phyloP scores from a whole-genome alignment of 2,888 invertebrate genomes.

The Drosophila leonis region DNA sequence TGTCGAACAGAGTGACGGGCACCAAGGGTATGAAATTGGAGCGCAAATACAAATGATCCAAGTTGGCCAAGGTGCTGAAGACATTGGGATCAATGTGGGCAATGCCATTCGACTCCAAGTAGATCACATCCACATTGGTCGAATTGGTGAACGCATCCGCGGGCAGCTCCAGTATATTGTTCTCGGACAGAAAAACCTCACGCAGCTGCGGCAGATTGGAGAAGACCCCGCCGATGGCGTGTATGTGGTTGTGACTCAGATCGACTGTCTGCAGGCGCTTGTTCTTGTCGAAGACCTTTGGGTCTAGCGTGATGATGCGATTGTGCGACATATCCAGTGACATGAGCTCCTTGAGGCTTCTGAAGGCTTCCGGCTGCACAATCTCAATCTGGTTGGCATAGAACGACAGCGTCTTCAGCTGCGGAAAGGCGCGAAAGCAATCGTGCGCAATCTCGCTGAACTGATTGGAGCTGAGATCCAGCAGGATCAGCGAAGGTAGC shows the following conservation, averaged over 20 bases:
- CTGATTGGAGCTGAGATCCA: conserved; percentile 95
- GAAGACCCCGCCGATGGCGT: conserved; percentile 93
- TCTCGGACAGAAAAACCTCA: conserved; percentile 94
- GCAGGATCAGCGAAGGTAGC: conserved; percentile 90
- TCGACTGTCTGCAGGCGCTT: conserved; percentile 93
- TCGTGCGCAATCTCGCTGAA: conserved; percentile 91
- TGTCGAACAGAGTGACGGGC: conserved; percentile 91
- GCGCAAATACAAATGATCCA: conserved; percentile 94
- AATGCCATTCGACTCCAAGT: conserved; percentile 94
- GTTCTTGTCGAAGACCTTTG: conserved; percentile 91
- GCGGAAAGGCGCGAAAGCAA: conserved; percentile 92
- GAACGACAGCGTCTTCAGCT: conserved; percentile 91
- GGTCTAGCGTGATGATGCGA: conserved; percentile 91
- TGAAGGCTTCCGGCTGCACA: conserved; percentile 92
- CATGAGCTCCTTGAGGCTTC: conserved; percentile 90
- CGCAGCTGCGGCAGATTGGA: conserved; percentile 91
- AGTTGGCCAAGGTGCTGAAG: conserved; percentile 91
- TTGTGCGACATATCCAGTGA: conserved; percentile 95
- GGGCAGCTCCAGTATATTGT: conserved; percentile 94
- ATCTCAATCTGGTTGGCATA: conserved; percentile 93
- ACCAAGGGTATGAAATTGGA: conserved; percentile 93
- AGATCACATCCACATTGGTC: conserved; percentile 91
- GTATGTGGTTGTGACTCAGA: conserved; percentile 95
- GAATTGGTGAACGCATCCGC: conserved; percentile 93
- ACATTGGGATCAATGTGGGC: conserved; percentile 91